Base-by-base conservation (phyloP, 2,888 invertebrate genomes). In the Euzetes globulus region DNA sequence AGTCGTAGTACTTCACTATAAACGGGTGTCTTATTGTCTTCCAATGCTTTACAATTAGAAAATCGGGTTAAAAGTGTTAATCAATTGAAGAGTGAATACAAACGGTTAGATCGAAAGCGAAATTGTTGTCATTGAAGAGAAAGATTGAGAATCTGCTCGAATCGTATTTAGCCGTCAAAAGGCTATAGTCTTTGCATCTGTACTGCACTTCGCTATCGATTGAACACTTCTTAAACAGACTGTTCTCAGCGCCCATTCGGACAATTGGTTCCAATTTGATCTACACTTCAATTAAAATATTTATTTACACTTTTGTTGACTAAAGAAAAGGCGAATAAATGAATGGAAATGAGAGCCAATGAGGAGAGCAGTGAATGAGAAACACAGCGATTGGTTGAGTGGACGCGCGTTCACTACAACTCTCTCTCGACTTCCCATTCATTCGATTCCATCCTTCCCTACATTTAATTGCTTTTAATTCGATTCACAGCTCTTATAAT, bases 11-110 rank as follows among this genome's bases (percentile, higher is more conserved):
- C 33, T 75, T 72, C 11, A 75, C 75, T 25, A 75, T 22, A 72
- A 63, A 72, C 25, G 75, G 75, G 37, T 75, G 75, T 19, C 75
- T 55, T 6, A 75, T 74, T 25, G 75, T 55, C 50, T 75, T 75
- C 75, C 75, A 75, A 22, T 52, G 9, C 75, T 75, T 17, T 33
- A 22, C 9, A 27, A 15, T 11, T 9, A 27, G 25, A 73, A 15
- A 33, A 33, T 33, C 9, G 9, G 33, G 9, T 33, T 9, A 33
- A 9, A 33, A 33, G 33, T 33, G 33, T 6, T 33, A 9, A 33
- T n/a, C 17, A 65, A 73, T 52, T 11, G 37, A 19, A n/a, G 17
- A 27, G 13, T 55, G 11, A 72, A 25, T 25, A 52, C 75, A 52
- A 29, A 75, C 75, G 4, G 72, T 72, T 9, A 75, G 25, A 75